phyloP scores from a whole-genome alignment of 2,888 invertebrate species.

The Caenorhabditis sp. region DNA sequence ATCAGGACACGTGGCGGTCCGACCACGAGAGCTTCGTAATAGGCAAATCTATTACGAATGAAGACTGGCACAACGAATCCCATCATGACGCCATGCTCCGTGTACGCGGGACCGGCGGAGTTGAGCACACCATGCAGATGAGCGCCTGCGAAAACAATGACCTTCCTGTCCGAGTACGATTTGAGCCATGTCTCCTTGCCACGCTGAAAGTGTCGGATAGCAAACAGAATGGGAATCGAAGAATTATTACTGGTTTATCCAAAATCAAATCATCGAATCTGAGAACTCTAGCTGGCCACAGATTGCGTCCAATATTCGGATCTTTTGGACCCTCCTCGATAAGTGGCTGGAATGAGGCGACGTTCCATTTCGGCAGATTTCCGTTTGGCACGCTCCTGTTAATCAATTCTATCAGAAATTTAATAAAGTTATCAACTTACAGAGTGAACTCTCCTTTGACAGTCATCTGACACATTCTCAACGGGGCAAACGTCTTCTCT shows the following conservation, averaged over 20 bases:
- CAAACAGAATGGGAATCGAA: not conserved
- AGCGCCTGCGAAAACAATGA: not conserved
- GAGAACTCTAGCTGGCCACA: slow-evolving; percentile 44
- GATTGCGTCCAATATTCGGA: slow-evolving; percentile 26
- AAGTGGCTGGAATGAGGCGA: slow-evolving; percentile 15
- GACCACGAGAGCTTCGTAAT: slow-evolving; percentile 40
- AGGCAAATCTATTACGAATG: not conserved
- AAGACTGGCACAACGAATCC: slow-evolving; percentile 23
- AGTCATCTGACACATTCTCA: slow-evolving; percentile 27
- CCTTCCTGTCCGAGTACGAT: slow-evolving; percentile 9
- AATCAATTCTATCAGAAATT: too few relatives aligned
- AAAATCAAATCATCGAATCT: slow-evolving; percentile 40
- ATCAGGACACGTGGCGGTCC: slow-evolving; percentile 37
- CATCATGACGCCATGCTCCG: slow-evolving; percentile 15
- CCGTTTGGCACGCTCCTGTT: slow-evolving; percentile 15
- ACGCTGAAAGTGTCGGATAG: slow-evolving; percentile 1
- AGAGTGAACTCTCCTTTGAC: slow-evolving; percentile 31
- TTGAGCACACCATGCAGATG: slow-evolving; percentile 7
- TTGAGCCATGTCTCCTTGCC: not conserved
- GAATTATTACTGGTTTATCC: not conserved
- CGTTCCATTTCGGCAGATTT: slow-evolving; percentile 17
- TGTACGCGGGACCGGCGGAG: slow-evolving; percentile 19
- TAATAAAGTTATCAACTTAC: slow-evolving; percentile 4
- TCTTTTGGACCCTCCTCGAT: slow-evolving; percentile 24
- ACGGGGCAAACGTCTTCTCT: slow-evolving; percentile 16